Evolutionary conservation across 1,140 invertebrate species (phyloP).

Genomic region (Heliconius melpomene): DNA sequence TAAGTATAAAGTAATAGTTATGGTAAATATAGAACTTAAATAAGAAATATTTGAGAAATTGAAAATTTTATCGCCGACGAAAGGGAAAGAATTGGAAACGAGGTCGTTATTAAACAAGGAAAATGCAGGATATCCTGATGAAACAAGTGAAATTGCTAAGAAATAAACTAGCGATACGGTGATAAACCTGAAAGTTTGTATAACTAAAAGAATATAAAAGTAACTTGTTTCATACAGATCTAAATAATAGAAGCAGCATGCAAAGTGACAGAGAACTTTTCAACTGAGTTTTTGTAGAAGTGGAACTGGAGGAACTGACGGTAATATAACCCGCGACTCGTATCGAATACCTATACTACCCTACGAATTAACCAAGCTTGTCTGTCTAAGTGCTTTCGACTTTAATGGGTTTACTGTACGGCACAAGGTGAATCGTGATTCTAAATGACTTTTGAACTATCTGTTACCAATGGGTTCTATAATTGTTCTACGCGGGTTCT

Average conservation of each 20-base stretch:
- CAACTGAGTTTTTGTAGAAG: constrained; percentile 73
- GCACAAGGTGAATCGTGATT: constrained; percentile 68
- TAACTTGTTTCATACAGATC: constrained; percentile 56
- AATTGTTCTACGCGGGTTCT: constrained; percentile 72
- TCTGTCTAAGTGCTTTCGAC: constrained; percentile 72
- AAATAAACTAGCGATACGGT: constrained; percentile 25
- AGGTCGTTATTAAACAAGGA: constrained; percentile 51
- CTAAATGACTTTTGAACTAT: constrained; percentile 73
- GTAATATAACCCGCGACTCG: constrained; percentile 65
- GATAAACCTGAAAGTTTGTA: constrained; percentile 28
- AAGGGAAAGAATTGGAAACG: constrained; percentile 62
- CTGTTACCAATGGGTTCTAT: constrained; percentile 74
- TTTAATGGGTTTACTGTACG: constrained; percentile 69
- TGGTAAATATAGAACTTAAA: constrained; percentile 32
- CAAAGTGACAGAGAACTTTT: constrained; percentile 73
- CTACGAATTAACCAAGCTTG: constrained; percentile 73
- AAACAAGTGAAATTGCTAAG: constrained; percentile 56
- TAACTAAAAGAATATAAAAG: constrained; percentile 51
- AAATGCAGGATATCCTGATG: constrained; percentile 53
- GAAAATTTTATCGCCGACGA: constrained; percentile 45
- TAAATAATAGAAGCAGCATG: constrained; percentile 78
- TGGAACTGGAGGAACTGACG: constrained; percentile 71
- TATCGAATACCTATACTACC: constrained; percentile 73
- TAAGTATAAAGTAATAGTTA: constrained; percentile 38
- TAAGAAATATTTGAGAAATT: constrained; percentile 31